Base-by-base conservation (phyloP, 2,888 invertebrate genomes). In the Drosophila gaucha region DNA sequence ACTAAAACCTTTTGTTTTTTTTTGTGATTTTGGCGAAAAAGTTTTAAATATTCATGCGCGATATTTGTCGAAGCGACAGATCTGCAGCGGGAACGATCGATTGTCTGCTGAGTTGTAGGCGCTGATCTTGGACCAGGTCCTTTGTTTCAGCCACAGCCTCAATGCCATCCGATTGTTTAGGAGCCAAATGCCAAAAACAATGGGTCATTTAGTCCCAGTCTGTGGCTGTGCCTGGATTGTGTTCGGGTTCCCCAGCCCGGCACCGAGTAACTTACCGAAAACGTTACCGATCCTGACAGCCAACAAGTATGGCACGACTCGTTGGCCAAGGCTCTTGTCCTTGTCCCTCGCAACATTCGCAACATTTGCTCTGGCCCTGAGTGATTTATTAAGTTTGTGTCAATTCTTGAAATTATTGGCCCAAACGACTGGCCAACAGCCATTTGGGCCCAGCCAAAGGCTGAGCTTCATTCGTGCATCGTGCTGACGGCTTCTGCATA, bases 311-410 rank as follows among this genome's bases (percentile, higher is more conserved):
- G 74, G 90, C 89, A 90, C 89, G 90, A 90, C 82, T 66, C 46
- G 58, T 8, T 35, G 35, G 33, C 35, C 54, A 26, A 41, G 62
- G 44, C 72, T 71, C 52, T 78, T 88, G 73, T 73, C 73, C 71
- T 58, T 57, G 65, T 74, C 43, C 46, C 43, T 38, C 20, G 39
- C 41, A 36, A 51, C 62, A 43, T 16, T 62, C 39, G 33, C 12
- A 35, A 16, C 41, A 41, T 22, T 24, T 12, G 14, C 38, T 28
- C 46, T 2, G n/a, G 6, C 47, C 12, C 60, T 86, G 89, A 89
- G 89, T 90, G 89, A 89, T 89, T 89, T 89, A 89, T 89, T 86
- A 70, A 90, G 90, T 89, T 89, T 89, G 71, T 70, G 74, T 77
- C 86, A 83, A 90, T 89, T 89, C 88, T 76, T 87, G 84, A 90